These are phyloP conservation scores for Trimorus sp. DNA, from an alignment of 2,888 invertebrate species.

Conservation along the genomic window DNA sequence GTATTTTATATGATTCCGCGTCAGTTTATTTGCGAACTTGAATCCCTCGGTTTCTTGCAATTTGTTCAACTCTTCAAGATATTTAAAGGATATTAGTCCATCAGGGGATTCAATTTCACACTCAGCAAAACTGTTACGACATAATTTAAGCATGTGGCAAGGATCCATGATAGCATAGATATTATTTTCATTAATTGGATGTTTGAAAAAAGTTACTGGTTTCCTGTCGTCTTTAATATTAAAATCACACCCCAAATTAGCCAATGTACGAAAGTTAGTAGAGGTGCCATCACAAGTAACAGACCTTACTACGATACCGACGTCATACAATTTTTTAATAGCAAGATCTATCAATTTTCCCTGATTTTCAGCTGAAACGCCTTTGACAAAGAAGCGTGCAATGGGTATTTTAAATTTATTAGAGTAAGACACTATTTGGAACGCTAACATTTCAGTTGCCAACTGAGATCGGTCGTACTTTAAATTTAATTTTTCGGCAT, in stretches of 20 bases:
- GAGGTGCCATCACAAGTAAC: conserved; percentile 1
- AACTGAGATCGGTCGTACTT: conserved; percentile 9
- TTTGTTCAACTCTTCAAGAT: conserved; percentile 5
- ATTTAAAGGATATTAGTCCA: conserved; percentile 6
- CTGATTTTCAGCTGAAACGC: neutral
- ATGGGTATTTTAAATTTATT: conserved; percentile 11
- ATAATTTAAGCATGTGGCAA: conserved; percentile 37
- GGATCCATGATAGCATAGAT: conserved; percentile 28
- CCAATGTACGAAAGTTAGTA: neutral
- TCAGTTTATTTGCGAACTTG: conserved; percentile 42
- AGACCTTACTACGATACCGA: neutral
- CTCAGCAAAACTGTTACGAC: conserved; percentile 21
- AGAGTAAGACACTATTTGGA: conserved; percentile 16
- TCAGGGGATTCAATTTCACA: neutral
- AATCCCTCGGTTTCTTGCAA: conserved; percentile 34
- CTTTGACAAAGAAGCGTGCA: conserved; percentile 2
- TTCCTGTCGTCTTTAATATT: neutral
- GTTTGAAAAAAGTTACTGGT: conserved; percentile 9
- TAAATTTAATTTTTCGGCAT: conserved; percentile 14
- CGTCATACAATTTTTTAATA: neutral
- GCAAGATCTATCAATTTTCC: neutral
- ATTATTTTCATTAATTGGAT: neutral
- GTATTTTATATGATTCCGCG: conserved; percentile 36
- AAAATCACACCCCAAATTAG: neutral
- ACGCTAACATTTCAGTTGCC: conserved; percentile 28